phyloP scores from a whole-genome alignment of 2,113 vertebrate species.

The Pampusana beccarii region DNA sequence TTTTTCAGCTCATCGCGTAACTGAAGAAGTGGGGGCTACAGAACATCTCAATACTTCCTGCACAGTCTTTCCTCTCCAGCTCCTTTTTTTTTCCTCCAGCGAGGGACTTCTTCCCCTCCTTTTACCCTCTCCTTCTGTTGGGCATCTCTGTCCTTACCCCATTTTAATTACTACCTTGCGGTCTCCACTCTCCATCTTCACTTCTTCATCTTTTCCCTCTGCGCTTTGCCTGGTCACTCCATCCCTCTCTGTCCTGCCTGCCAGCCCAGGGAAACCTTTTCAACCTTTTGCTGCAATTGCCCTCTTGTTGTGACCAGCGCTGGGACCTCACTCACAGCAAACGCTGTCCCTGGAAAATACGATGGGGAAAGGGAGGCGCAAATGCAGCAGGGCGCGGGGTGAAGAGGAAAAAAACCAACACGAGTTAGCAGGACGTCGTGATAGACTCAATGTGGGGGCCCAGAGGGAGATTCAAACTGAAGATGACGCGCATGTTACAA shows the following conservation, averaged over 20 bases:
- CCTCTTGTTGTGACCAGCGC: background rate
- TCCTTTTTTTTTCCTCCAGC: background rate
- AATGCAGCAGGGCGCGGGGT: background rate
- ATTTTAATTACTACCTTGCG: background rate
- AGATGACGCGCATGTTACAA: background rate
- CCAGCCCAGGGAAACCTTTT: background rate
- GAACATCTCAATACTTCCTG: background rate
- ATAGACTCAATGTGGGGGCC: background rate
- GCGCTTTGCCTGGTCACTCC: background rate
- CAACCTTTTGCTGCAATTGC: background rate
- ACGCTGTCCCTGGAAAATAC: background rate
- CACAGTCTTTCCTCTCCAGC: background rate
- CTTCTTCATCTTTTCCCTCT: background rate
- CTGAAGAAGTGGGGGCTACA: background rate
- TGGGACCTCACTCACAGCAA: background rate
- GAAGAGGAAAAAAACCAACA: background rate
- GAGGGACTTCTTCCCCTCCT: background rate
- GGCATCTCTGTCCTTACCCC: background rate
- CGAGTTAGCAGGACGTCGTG: background rate
- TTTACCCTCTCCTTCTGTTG: background rate
- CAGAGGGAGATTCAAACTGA: background rate
- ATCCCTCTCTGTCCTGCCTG: background rate
- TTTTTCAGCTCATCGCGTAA: constrained; percentile 25
- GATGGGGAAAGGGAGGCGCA: background rate
- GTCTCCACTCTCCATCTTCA: background rate